Conservation (phyloP, 1,140 invertebrate genomes). For the Pristionchus pacificus region DNA sequence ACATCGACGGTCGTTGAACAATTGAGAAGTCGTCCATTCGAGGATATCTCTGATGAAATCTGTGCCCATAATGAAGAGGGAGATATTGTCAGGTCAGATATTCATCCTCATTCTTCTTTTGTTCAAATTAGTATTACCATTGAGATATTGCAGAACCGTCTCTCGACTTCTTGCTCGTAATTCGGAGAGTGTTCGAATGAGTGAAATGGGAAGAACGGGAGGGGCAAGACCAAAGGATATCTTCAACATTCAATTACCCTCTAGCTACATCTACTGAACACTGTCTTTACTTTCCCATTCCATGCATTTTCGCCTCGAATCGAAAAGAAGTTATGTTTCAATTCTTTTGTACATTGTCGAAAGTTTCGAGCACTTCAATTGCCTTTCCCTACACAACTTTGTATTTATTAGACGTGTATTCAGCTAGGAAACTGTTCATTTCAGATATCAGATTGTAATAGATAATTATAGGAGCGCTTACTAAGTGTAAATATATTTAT, state of each 20-base stretch:
- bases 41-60: neutral
- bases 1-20: neutral
- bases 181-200: slow-evolving; percentile 18
- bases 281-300: neutral
- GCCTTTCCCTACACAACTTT: no score
- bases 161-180: slow-evolving; percentile 28
- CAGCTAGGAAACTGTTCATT: no score
- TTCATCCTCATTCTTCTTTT: neutral
- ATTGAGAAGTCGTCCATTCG: neutral
- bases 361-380: no score
- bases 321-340: no score
- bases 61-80: neutral
- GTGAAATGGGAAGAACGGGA: neutral
- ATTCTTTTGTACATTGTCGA: no score
- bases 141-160: slow-evolving; percentile 7
- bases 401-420: no score
- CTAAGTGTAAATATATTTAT: no score
- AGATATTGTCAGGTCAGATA: neutral
- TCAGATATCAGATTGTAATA: no score
- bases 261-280: neutral
- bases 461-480: no score
- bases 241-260: neutral
- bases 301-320: no score
- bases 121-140: neutral
- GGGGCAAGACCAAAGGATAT: neutral